Evolutionary conservation across 2,797 vertebrate species (phyloP), one percentile per base, ranked within the genome.

Genomic region (Echiichthys vipera): DNA sequence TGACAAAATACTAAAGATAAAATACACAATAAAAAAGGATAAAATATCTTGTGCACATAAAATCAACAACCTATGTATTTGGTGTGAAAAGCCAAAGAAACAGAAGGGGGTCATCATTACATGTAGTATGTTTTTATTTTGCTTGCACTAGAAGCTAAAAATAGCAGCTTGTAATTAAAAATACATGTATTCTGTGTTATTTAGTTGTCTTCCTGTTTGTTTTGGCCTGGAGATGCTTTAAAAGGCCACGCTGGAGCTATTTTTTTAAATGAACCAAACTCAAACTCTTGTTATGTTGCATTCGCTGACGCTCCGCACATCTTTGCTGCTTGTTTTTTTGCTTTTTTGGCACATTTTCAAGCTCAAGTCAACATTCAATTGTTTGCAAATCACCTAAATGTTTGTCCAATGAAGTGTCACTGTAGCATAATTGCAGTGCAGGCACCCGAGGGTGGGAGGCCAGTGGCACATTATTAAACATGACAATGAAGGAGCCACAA

Each of bases 401-500:
- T 72, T 56, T 37, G 72, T 58, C 29, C 68, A 69, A 66, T 77
- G 55, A 63, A 59, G 6, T 32, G 27, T 62, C 49, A 57, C 14
- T 36, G 46, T 3, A 5, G 37, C 20, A 12, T 64, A 32, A 39
- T 58, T 6, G 54, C 69, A 51, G n/a, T 65, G 39, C 42, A n/a
- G 40, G 5, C 24, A 7, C 24, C n/a, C n/a, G n/a, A 22, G 32
- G 36, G 45, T 10, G 30, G 24, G 22, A 27, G 45, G 51, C 30
- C 53, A 3, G 15, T 24, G 46, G 47, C 56, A 30, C 3, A 14
- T 37, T 1, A 61, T 34, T 6, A 42, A 11, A 25, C 65, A 32
- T 6, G 55, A 34, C 39, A 55, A 1, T 5, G 30, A 49, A 58
- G 42, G 7, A 32, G 42, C 84, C 91, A 85, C 80, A 25, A 80